A percentile compares a stretch with the other conserved stretches of the same genome.
These are phyloP conservation scores for Callorhinus ursinus DNA, from an alignment of 2,113 vertebrate genomes.

Conservation along the genomic window DNA sequence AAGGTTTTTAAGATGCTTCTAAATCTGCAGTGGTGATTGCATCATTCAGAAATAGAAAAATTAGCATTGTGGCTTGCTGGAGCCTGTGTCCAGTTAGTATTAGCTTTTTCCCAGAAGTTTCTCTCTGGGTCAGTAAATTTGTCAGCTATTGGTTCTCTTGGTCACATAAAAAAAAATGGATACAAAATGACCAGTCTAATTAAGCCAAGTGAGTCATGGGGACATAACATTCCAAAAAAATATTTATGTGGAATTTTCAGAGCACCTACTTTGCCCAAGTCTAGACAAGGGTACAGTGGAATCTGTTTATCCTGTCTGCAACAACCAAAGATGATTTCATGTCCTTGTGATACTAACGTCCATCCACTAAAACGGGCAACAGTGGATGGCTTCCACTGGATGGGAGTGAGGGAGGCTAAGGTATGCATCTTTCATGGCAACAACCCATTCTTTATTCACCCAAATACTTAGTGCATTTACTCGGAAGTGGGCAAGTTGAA, in stretches of 20 bases:
- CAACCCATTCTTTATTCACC: not conserved
- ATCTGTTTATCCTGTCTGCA: conserved; percentile 48
- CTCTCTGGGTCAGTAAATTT: conserved; percentile 46
- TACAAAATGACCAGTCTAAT: conserved; percentile 51
- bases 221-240: conserved; percentile 52
- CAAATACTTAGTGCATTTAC: not conserved
- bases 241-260: conserved; percentile 66
- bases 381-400: not conserved
- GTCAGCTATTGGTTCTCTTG: conserved; percentile 51
- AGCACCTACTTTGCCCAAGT: conserved; percentile 47
- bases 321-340: not conserved
- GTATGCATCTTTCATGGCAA: not conserved
- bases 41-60: conserved; percentile 35
- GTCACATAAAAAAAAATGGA: conserved; percentile 69
- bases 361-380: not conserved
- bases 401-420: not conserved
- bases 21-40: not conserved
- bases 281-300: conserved; percentile 70
- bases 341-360: not conserved
- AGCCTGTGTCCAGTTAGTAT: not conserved
- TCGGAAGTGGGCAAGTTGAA: not conserved
- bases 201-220: conserved; percentile 62
- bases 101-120: conserved; percentile 50
- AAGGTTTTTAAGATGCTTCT: conserved; percentile 27
- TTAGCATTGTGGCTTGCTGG: not conserved